Evolutionary conservation across 2,888 invertebrate genomes (phyloP).

Genomic region (Pyrrhosoma nymphula): DNA sequence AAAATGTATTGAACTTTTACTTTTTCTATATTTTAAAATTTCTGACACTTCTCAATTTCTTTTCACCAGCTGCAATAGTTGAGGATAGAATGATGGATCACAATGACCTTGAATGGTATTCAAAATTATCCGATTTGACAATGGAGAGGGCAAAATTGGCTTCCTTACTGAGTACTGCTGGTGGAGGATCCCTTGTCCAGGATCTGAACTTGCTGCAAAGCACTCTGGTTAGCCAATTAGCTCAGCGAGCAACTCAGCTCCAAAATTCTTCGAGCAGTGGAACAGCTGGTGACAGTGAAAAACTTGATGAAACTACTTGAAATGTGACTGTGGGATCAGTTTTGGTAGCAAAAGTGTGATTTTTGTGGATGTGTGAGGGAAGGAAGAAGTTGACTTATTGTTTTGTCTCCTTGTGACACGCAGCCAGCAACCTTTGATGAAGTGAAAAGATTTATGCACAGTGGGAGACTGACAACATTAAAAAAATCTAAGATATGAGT

Average conservation of each 20-base stretch:
- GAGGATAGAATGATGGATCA: conserved; percentile 85
- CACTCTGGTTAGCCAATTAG: conserved; percentile 84
- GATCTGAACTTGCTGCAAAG: conserved; percentile 86
- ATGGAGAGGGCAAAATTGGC: conserved; percentile 85
- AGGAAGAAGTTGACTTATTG: background rate
- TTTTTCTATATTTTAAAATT: no score
- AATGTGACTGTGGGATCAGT: background rate
- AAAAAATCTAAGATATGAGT: background rate
- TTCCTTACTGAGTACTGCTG: conserved; percentile 83
- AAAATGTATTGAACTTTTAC: no score
- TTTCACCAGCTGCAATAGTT: conserved; percentile 84
- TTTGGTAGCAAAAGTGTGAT: background rate
- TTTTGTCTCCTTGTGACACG: background rate
- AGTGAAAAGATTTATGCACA: background rate
- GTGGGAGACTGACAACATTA: background rate
- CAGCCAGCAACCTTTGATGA: background rate
- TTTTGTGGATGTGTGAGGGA: background rate
- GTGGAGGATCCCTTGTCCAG: conserved; percentile 80
- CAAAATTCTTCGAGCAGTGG: conserved; percentile 62
- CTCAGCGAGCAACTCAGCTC: conserved; percentile 76
- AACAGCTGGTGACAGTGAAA: background rate
- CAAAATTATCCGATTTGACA: conserved; percentile 83
- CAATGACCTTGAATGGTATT: conserved; percentile 85
- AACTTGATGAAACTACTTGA: background rate
- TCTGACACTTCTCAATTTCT: conserved; percentile 36